Evolutionary conservation across 1,140 invertebrate genomes (phyloP).

Genomic region (Pogonognathellus flavescens): DNA sequence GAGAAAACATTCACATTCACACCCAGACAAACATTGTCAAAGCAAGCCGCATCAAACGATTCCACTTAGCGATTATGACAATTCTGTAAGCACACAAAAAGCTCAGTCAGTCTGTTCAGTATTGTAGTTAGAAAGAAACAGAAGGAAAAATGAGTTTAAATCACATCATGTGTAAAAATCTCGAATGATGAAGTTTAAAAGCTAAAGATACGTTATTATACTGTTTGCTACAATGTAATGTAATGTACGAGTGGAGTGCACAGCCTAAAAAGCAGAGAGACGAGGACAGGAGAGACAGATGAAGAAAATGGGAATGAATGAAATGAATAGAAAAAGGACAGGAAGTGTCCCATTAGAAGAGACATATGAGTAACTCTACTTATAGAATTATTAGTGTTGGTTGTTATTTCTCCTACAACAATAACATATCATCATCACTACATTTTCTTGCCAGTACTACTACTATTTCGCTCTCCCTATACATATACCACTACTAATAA

Average conservation of each 20-base stretch:
- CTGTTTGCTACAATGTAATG: background rate
- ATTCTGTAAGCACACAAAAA: slow-evolving; percentile 38
- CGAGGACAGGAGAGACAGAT: slow-evolving; percentile 32
- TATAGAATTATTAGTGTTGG: slow-evolving; percentile 51
- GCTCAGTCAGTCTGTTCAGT: background rate
- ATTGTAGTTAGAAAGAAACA: background rate
- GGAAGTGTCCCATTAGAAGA: slow-evolving; percentile 52
- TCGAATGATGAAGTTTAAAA: slow-evolving; percentile 23
- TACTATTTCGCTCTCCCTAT: background rate
- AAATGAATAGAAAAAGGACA: slow-evolving; percentile 38
- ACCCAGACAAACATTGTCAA: slow-evolving; percentile 45
- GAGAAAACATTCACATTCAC: slow-evolving; percentile 48
- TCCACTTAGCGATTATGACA: slow-evolving; percentile 49
- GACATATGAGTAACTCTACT: slow-evolving; percentile 53
- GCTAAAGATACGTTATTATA: background rate
- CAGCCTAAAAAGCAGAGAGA: background rate
- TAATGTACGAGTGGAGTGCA: background rate
- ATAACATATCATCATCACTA: slow-evolving; percentile 52
- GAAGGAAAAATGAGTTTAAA: slow-evolving; percentile 37
- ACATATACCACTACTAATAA: too few species aligned
- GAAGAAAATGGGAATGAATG: slow-evolving; percentile 42
- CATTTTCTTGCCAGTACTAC: background rate
- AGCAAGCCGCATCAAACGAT: slow-evolving; percentile 49
- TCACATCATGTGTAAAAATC: slow-evolving; percentile 45
- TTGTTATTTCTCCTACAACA: slow-evolving; percentile 37